These are phyloP conservation scores for Nasonia longicornis DNA, from an alignment of 1,140 invertebrate genomes.

Conservation along the genomic window DNA sequence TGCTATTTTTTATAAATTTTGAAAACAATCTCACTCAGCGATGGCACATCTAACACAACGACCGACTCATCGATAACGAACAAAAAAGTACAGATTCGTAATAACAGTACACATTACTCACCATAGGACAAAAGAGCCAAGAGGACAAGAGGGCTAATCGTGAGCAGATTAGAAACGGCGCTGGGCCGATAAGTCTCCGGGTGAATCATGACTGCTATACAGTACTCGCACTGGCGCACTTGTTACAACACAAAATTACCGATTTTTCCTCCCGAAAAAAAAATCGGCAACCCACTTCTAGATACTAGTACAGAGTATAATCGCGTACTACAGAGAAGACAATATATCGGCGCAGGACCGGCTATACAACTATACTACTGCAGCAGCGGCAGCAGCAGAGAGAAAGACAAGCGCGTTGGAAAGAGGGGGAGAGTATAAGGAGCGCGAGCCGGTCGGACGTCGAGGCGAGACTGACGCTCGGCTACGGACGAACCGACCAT, in stretches of 20 bases:
- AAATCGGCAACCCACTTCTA: too few species aligned
- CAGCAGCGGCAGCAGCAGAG: not conserved
- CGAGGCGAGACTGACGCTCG: constrained; percentile 31
- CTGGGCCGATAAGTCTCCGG: not conserved
- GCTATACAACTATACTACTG: too few species aligned
- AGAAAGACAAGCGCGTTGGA: not conserved
- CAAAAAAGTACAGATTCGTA: not conserved
- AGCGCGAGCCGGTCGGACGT: constrained; percentile 34
- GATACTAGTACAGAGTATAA: too few species aligned
- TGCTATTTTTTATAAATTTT: too few species aligned
- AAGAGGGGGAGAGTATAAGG: not conserved
- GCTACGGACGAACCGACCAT: constrained; percentile 31
- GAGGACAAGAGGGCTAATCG: not conserved
- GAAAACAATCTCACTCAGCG: too few species aligned
- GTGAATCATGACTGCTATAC: constrained; percentile 21
- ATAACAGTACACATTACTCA: constrained; percentile 17
- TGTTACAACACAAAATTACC: too few species aligned
- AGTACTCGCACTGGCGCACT: too few species aligned
- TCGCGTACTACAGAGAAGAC: too few species aligned
- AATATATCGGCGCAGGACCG: too few species aligned
- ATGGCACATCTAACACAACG: too few species aligned
- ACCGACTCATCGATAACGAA: too few species aligned
- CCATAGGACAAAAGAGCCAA: constrained; percentile 13
- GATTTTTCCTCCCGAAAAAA: too few species aligned
- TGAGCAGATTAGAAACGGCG: not conserved